Conservation (phyloP, 2,113 vertebrate genomes). For the Setophaga petechia region DNA sequence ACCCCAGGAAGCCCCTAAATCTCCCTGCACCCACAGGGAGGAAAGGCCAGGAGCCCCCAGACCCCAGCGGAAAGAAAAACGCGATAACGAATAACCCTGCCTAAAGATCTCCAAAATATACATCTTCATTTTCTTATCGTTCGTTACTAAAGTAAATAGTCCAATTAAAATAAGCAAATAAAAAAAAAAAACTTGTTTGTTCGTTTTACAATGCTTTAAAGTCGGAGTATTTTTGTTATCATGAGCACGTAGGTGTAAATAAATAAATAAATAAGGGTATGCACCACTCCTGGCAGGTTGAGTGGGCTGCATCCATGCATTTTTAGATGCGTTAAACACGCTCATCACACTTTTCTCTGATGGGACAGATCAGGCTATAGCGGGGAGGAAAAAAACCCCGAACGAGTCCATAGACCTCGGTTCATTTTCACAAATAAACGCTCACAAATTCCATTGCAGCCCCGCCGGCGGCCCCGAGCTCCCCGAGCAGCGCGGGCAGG, state of each 20-base stretch:
- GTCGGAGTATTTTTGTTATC: not conserved
- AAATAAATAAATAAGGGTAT: not conserved
- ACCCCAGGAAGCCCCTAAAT: not conserved
- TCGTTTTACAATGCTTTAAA: not conserved
- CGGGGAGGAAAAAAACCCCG: not conserved
- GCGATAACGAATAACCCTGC: not conserved
- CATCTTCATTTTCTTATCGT: not conserved
- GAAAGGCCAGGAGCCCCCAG: not conserved
- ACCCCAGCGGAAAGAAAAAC: accelerated
- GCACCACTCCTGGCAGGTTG: too few relatives aligned
- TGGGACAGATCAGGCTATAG: accelerated
- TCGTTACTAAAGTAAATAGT: not conserved
- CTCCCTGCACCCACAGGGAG: not conserved
- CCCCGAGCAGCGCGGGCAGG: too few relatives aligned
- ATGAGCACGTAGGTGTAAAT: not conserved
- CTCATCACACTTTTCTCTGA: not conserved
- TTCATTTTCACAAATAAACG: not conserved
- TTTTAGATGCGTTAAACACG: not conserved
- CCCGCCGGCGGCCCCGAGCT: too few relatives aligned
- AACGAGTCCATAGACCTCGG: not conserved
- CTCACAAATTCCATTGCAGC: accelerated
- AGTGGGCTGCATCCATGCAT: accelerated
- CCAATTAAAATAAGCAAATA: not conserved
- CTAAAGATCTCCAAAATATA: not conserved
- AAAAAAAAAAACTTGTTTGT: not conserved